Percentiles rank a stretch among this genome's conserved stretches.
These are phyloP conservation scores for Psephotus haematonotus DNA, from an alignment of 2,113 vertebrate genomes.

Conservation along the genomic window DNA sequence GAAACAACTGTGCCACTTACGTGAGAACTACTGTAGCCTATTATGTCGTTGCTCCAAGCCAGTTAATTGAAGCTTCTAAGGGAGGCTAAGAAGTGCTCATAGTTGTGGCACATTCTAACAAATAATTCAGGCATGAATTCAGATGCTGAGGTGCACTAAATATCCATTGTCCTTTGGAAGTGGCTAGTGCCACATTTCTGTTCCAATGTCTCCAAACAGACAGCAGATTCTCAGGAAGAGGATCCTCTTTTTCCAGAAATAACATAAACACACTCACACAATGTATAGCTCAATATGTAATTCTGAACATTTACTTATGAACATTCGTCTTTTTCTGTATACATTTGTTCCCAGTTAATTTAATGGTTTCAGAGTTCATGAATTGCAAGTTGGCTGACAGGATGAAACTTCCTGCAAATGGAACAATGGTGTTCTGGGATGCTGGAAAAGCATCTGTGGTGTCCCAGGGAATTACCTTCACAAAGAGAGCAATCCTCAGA, in stretches of 20 bases:
- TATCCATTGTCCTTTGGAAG: not conserved
- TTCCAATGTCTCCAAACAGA: not conserved
- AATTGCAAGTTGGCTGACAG: not conserved
- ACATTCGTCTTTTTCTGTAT: not conserved
- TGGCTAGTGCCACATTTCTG: not conserved
- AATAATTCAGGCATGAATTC: not conserved
- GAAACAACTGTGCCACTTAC: not conserved
- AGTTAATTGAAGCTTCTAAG: not conserved
- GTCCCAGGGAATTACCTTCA: not conserved
- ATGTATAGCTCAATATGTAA: not conserved
- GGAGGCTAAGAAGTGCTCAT: not conserved
- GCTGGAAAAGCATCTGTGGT: not conserved
- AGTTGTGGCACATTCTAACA: not conserved
- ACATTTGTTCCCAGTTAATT: not conserved
- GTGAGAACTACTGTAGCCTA: not conserved
- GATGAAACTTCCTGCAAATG: not conserved
- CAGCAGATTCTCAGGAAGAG: not conserved
- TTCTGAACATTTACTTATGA: not conserved
- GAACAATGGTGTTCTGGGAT: not conserved
- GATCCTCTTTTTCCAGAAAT: not conserved
- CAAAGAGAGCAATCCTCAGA: not conserved
- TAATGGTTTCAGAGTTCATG: not conserved
- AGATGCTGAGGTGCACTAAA: not conserved
- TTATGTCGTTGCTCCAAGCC: not conserved
- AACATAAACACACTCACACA: not conserved